phyloP scores from a whole-genome alignment of 2,797 vertebrate genomes.

The Centropyge bicolor region DNA sequence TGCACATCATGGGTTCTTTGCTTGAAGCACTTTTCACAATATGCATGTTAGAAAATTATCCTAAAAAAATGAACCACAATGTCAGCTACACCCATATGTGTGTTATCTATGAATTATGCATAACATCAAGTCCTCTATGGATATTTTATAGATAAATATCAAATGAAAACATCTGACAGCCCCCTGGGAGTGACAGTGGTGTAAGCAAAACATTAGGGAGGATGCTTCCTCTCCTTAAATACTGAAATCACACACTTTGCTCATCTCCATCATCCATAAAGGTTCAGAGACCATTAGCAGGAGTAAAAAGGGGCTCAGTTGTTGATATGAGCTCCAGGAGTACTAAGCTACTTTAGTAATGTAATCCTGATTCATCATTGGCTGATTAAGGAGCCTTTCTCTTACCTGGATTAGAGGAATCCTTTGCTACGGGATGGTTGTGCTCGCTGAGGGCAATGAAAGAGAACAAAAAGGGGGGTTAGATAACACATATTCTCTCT shows the following conservation, averaged over 20 bases:
- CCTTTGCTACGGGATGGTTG: conserved; percentile 40
- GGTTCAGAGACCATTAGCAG: conserved; percentile 41
- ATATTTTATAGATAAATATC: conserved; percentile 14
- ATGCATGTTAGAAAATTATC: not conserved
- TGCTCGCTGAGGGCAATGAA: conserved; percentile 48
- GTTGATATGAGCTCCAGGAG: conserved; percentile 50
- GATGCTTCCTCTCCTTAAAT: conserved; percentile 24
- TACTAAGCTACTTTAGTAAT: conserved; percentile 66
- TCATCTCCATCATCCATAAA: conserved; percentile 27
- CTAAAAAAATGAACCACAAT: not conserved
- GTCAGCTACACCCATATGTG: not conserved
- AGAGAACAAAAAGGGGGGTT: conserved; percentile 63
- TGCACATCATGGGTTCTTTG: conserved; percentile 4
- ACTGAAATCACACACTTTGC: conserved; percentile 35
- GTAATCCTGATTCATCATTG: conserved; percentile 74
- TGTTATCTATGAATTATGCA: not conserved
- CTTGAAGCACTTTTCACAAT: not conserved
- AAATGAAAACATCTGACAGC: conserved; percentile 10
- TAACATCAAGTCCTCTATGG: not conserved
- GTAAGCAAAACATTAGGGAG: conserved; percentile 25
- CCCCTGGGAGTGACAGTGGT: conserved; percentile 6
- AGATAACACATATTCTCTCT: conserved; percentile 66
- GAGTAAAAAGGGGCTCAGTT: conserved; percentile 35
- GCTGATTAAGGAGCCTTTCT: conserved; percentile 57
- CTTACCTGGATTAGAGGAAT: conserved; percentile 77